Base-by-base conservation (phyloP, 2,888 invertebrate species). In the Brachypalpus laphriformis region DNA sequence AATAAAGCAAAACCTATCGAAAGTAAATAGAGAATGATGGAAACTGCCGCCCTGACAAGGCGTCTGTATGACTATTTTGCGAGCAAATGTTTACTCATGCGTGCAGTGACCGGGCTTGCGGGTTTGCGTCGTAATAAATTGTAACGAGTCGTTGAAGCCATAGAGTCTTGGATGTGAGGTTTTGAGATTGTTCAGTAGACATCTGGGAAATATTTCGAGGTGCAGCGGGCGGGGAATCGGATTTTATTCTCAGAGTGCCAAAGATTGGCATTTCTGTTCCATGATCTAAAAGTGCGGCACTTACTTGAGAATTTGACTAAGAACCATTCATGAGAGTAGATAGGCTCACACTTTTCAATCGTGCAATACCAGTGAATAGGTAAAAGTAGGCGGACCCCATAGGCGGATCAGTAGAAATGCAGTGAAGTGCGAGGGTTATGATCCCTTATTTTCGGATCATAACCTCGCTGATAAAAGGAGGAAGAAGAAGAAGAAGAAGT, bases 51-150 rank as follows among this genome's bases (percentile, higher is more conserved):
- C 8, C 3, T 11, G 34, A 8, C 34, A 8, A 7, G 34, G 31
- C 28, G 16, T 31, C 28, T 54, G 6, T 31, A 28, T 14, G 16
- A n/a, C 18, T 57, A 37, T 57, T 57, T 45, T 7, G 40, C 28
- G 40, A 42, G 7, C 49, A 59, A 76, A 56, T 76, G 61, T 70
- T 77, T 61, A 45, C 59, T 22, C 59, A 77, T 42, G 77, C 66
- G 66, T 65, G 20, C 57, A 68, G 28, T 42, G 59, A 68, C 40
- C 42, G 51, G 65, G 18, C 45, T n/a, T 16, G 65, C 25, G 47
- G 11, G 3, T 25, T 6, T 51, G 42, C 40, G 49, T 42, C 42
- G 25, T 11, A 40, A 20, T 25, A 16, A 28, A 51, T 61, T 74
- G 20, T 42, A 7, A 31, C 28, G 37, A 72, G 14, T 25, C 20